Conservation (phyloP, 2,888 invertebrate species). For the Synergus japonicus region DNA sequence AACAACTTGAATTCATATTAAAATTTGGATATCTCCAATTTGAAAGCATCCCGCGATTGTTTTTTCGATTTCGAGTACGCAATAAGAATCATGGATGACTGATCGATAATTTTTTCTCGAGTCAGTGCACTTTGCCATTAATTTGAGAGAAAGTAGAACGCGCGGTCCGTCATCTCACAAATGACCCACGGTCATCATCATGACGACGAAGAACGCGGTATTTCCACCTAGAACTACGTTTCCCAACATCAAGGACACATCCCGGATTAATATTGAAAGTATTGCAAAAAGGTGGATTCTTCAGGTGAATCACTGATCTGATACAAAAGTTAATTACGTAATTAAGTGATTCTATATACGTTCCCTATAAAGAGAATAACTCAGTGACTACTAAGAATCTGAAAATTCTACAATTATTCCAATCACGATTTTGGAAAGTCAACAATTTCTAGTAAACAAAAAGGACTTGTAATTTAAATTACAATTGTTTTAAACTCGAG, state of each 20-base stretch:
- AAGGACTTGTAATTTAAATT: background rate
- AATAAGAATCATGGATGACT: conserved; percentile 5
- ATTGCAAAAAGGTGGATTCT: background rate
- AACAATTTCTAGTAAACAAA: background rate
- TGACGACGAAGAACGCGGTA: conserved; percentile 9
- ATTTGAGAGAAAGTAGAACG: conserved; percentile 64
- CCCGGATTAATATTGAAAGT: conserved; percentile 6
- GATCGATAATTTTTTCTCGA: conserved; percentile 22
- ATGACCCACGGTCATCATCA: conserved; percentile 29
- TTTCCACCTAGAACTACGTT: conserved; percentile 1
- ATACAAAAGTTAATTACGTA: too few species aligned
- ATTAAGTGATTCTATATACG: too few species aligned
- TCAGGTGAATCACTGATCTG: too few species aligned
- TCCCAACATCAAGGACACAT: conserved; percentile 21
- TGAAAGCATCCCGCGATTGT: background rate
- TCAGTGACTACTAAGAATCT: background rate
- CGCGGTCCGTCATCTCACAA: conserved; percentile 40
- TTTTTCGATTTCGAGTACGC: conserved; percentile 6
- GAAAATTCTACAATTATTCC: background rate
- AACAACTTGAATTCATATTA: too few species aligned
- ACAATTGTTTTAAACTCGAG: background rate
- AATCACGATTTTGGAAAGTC: too few species aligned
- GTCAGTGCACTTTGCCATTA: conserved; percentile 46
- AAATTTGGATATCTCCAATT: background rate
- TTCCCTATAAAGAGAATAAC: too few species aligned